Conservation (phyloP, 2,888 invertebrate genomes). For the Drosophila prostipennis region DNA sequence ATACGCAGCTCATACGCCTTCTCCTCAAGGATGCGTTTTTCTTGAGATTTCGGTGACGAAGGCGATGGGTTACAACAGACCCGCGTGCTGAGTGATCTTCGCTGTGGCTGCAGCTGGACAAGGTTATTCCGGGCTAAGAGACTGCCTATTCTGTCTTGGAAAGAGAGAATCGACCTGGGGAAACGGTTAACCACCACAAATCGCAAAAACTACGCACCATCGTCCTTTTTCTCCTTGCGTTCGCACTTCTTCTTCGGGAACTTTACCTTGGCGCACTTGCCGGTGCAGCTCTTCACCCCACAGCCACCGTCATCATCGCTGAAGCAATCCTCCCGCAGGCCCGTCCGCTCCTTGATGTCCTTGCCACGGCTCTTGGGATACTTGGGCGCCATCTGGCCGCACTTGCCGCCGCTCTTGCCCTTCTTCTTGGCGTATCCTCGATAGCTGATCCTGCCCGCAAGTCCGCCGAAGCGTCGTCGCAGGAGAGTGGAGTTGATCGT, state of each 20-base stretch:
- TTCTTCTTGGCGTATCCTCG: constrained; percentile 19
- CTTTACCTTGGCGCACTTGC: constrained; percentile 36
- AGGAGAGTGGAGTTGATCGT: constrained; percentile 34
- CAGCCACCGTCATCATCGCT: constrained; percentile 1
- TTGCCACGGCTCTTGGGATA: constrained; percentile 31
- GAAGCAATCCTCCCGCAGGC: constrained; percentile 54
- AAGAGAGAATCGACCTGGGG: not conserved
- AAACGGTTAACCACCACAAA: not conserved
- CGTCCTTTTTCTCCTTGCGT: constrained; percentile 14
- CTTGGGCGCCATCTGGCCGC: not conserved
- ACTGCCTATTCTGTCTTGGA: constrained; percentile 47
- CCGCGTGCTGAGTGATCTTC: constrained; percentile 1
- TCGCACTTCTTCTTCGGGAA: constrained; percentile 59
- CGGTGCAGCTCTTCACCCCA: not conserved
- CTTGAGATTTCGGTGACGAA: not conserved
- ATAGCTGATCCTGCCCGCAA: constrained; percentile 1
- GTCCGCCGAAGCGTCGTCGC: constrained; percentile 52
- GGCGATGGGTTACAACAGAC: not conserved
- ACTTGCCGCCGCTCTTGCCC: constrained; percentile 35
- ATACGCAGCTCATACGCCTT: constrained; percentile 52
- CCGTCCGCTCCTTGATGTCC: constrained; percentile 26
- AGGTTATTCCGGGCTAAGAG: constrained; percentile 15
- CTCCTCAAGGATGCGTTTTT: not conserved
- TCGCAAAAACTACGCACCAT: constrained; percentile 27
- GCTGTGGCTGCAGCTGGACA: not conserved